phyloP scores from a whole-genome alignment of 2,797 vertebrate species.

The Nothura maculosa region DNA sequence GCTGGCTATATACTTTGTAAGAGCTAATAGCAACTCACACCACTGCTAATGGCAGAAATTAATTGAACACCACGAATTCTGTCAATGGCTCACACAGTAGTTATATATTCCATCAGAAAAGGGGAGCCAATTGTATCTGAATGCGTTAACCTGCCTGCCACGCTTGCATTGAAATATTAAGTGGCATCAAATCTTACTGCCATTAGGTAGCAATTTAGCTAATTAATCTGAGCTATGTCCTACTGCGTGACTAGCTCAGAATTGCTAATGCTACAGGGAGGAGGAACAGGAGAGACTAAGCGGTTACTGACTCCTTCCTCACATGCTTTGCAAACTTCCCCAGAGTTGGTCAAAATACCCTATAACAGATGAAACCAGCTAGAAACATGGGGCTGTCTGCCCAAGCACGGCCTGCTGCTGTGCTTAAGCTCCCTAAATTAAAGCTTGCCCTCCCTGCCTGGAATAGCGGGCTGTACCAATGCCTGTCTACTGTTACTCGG shows the following conservation, averaged over 20 bases:
- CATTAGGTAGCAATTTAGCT: constrained; percentile 49
- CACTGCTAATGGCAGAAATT: constrained; percentile 23
- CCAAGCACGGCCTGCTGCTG: background rate
- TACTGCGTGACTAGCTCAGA: constrained; percentile 24
- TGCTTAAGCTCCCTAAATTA: background rate
- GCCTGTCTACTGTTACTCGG: background rate
- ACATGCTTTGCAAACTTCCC: constrained; percentile 31
- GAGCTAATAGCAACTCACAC: constrained; percentile 25
- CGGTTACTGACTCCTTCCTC: constrained; percentile 2
- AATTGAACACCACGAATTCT: constrained; percentile 24
- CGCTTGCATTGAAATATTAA: constrained; percentile 59
- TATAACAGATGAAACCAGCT: background rate
- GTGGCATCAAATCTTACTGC: constrained; percentile 25
- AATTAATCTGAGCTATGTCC: constrained; percentile 54
- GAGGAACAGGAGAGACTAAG: background rate
- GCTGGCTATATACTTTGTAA: background rate
- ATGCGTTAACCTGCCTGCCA: background rate
- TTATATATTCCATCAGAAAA: background rate
- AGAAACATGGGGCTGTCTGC: background rate
- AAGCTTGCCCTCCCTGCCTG: background rate
- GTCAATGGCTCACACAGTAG: background rate
- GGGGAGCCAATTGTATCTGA: constrained; percentile 13
- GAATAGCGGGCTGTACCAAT: constrained; percentile 15
- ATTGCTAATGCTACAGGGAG: constrained; percentile 13
- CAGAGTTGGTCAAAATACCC: background rate